Base-by-base conservation (phyloP, 2,113 vertebrate genomes). In the Ptilonorhynchus violaceus region DNA sequence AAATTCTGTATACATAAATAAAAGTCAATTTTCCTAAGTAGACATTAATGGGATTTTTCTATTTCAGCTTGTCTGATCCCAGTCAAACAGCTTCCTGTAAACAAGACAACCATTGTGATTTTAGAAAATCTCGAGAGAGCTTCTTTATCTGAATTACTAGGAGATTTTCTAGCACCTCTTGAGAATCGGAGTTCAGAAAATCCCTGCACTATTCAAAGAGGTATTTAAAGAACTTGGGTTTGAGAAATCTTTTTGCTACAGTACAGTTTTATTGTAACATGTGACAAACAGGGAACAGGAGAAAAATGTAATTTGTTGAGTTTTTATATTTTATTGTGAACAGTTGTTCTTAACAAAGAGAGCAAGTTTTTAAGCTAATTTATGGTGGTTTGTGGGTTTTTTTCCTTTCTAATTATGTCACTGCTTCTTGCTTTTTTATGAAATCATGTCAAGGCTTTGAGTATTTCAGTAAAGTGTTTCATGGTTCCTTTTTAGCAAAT, bases 41-140 rank as follows among this genome's bases (percentile, higher is more conserved):
- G 49, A 21, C 7, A 23, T 88, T 72, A 78, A 91, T 74, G 37
- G 31, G 25, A 49, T 85, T 84, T 96, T 97, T 95, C 21, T 64
- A 35, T 89, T 92, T 80, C 92, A 99, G 99, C 98, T 56, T 99
- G 99, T 96, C 97, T 99, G 96, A 98, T 99, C 73, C 98, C 99
- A 60, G 98, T 98, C 76, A 98, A 95, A 88, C 98, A 97, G n/a
- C 85, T 94, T 93, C 96, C 97, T 68, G 59, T 95, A 20, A 97
- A 93, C 59, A 98, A 97, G 96, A 98, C 98, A 97, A 98, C 98
- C 93, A 98, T 99, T 60, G 92, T 99, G 59, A 97, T 99, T 89
- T 96, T 99, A 96, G 98, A 99, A 94, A 99, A 99, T 42, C 97
- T 99, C 97, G 99, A 99, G 97, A 99, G 97, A 97, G 97, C 98